phyloP scores from a whole-genome alignment of 2,113 vertebrate species.

The Nerophis lumbriciformis region DNA sequence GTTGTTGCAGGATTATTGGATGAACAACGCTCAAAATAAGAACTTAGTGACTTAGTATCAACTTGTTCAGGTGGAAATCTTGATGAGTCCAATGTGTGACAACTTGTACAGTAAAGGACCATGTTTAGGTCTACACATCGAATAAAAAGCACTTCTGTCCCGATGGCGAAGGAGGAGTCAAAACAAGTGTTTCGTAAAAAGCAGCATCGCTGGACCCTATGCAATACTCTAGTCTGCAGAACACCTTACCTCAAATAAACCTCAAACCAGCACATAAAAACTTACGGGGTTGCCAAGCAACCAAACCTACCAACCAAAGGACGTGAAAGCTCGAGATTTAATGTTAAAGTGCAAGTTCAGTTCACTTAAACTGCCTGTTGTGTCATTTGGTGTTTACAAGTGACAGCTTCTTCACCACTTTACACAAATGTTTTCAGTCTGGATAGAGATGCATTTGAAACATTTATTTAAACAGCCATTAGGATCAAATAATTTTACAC shows the following conservation, averaged over 20 bases:
- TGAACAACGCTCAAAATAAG: neutral
- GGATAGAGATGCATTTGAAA: slow-evolving; percentile 2
- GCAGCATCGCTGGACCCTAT: too few relatives aligned
- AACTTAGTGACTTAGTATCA: neutral
- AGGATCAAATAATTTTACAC: too few relatives aligned
- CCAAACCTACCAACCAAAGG: slow-evolving; percentile 43
- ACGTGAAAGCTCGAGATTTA: slow-evolving; percentile 27
- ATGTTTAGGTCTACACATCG: neutral
- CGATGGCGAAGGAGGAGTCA: slow-evolving; percentile 16
- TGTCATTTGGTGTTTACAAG: neutral
- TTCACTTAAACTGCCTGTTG: neutral
- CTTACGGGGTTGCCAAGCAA: slow-evolving; percentile 59
- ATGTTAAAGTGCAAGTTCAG: slow-evolving; percentile 21
- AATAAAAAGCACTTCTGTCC: slow-evolving; percentile 45
- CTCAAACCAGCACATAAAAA: slow-evolving; percentile 35
- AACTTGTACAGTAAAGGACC: slow-evolving; percentile 5
- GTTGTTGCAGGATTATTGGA: neutral
- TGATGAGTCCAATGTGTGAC: neutral
- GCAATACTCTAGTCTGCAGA: neutral
- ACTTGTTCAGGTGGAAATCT: neutral
- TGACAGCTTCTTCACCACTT: neutral
- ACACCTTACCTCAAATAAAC: slow-evolving; percentile 36
- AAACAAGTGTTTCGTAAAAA: neutral
- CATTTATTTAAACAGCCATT: neutral
- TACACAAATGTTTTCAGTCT: neutral